Evolutionary conservation across 2,888 invertebrate genomes (phyloP).

Genomic region (Tubulanus polymorphus): DNA sequence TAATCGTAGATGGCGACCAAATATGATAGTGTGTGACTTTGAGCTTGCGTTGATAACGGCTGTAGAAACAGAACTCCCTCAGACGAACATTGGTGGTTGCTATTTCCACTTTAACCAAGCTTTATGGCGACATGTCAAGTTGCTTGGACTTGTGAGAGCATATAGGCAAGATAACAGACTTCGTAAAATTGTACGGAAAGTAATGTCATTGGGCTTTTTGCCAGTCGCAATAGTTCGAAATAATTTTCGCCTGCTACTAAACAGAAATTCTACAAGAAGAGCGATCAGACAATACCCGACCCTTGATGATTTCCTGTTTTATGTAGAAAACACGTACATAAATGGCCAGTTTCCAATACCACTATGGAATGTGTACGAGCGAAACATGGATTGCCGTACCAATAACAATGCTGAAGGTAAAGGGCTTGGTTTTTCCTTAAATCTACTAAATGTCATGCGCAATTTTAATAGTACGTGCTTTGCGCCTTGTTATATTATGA

Average conservation of each 20-base stretch:
- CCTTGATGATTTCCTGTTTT: background rate
- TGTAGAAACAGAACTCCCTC: conserved; percentile 5
- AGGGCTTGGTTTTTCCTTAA: no score
- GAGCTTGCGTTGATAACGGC: conserved; percentile 1
- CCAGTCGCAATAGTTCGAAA: background rate
- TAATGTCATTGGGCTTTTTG: conserved; percentile 1
- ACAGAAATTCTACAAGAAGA: background rate
- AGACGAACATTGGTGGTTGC: background rate
- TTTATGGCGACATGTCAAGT: background rate
- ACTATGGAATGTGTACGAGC: conserved; percentile 4
- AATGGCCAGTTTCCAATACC: background rate
- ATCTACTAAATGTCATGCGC: no score
- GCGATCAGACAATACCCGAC: background rate
- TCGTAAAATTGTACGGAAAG: background rate
- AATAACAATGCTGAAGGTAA: conserved; percentile 4
- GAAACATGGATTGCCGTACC: conserved; percentile 3
- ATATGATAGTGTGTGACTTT: background rate
- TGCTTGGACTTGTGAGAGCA: background rate
- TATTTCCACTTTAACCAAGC: conserved; percentile 5
- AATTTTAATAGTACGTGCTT: no score
- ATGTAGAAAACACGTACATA: conserved; percentile 1
- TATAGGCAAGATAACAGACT: background rate
- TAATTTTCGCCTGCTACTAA: background rate
- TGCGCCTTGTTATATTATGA: no score
- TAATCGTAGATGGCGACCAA: background rate